Conservation (phyloP, 2,113 vertebrate genomes). For the Amblyopsis rosae region DNA sequence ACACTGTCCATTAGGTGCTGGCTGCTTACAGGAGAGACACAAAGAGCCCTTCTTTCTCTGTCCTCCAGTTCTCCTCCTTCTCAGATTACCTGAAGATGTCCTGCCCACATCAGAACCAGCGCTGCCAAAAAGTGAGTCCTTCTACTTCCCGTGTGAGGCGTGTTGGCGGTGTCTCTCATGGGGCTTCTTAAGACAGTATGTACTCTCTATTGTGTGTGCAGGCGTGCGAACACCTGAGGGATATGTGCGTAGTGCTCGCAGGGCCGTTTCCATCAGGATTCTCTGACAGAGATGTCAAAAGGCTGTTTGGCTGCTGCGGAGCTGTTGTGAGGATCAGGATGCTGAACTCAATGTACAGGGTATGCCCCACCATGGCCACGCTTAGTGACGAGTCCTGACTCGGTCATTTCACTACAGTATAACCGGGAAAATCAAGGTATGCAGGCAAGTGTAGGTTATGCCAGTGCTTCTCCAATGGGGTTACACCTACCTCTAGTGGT, state of each 20-base stretch:
- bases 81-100: constrained; percentile 57
- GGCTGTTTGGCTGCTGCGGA: constrained; percentile 79
- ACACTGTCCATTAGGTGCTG: constrained; percentile 71
- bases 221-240: constrained; percentile 72
- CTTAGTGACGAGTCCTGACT: not conserved
- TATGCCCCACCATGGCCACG: constrained; percentile 31
- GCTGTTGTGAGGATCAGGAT: constrained; percentile 74
- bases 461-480: too few relatives aligned
- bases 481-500: too few relatives aligned
- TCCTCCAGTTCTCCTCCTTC: constrained; percentile 78
- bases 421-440: too few relatives aligned
- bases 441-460: too few relatives aligned
- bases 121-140: constrained; percentile 35
- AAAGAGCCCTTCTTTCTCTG: constrained; percentile 76
- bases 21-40: constrained; percentile 71
- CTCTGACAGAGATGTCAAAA: constrained; percentile 72
- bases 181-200: constrained; percentile 35
- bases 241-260: constrained; percentile 83
- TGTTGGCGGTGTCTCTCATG: not conserved
- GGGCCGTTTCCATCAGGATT: constrained; percentile 80
- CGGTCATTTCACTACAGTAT: not conserved
- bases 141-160: not conserved
- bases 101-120: constrained; percentile 43
- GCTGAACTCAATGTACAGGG: constrained; percentile 73
- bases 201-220: constrained; percentile 33